A percentile compares a stretch with the other conserved stretches of the same genome.
These are phyloP conservation scores for Nestor notabilis DNA, from an alignment of 2,113 vertebrate genomes.

Conservation along the genomic window DNA sequence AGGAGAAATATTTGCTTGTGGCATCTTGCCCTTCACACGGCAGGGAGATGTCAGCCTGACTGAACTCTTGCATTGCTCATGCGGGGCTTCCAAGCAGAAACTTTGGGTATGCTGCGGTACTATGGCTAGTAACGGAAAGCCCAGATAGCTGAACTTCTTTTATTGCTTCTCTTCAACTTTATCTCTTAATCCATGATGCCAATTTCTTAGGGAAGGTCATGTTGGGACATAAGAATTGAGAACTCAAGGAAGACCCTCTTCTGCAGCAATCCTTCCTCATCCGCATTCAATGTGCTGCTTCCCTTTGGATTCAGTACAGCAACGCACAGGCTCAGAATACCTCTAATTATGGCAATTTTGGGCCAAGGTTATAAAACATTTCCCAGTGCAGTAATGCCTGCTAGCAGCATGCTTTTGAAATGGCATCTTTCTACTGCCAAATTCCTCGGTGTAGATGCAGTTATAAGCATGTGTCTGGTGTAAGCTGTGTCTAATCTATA, in stretches of 20 bases:
- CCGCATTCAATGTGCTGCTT: neutral
- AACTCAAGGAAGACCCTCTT: neutral
- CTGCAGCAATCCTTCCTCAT: neutral
- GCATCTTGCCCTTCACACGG: neutral
- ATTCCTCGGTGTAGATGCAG: neutral
- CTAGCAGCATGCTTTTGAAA: neutral
- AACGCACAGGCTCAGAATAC: neutral
- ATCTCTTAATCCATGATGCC: neutral
- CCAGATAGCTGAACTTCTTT: neutral
- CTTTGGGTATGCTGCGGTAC: neutral
- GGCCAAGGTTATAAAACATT: neutral
- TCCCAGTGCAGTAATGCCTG: neutral
- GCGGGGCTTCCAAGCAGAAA: neutral
- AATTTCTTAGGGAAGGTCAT: neutral
- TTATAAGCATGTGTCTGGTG: neutral
- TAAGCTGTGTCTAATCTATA: neutral
- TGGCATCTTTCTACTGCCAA: neutral
- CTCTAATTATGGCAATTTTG: neutral
- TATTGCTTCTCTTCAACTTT: neutral
- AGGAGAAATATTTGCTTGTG: rapidly evolving
- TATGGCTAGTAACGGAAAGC: neutral
- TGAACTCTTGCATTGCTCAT: neutral
- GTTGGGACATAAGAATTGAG: neutral
- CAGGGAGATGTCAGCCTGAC: neutral
- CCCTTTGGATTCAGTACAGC: neutral